Evolutionary conservation across 2,888 invertebrate species (phyloP).

Genomic region (Penaeus monodon): DNA sequence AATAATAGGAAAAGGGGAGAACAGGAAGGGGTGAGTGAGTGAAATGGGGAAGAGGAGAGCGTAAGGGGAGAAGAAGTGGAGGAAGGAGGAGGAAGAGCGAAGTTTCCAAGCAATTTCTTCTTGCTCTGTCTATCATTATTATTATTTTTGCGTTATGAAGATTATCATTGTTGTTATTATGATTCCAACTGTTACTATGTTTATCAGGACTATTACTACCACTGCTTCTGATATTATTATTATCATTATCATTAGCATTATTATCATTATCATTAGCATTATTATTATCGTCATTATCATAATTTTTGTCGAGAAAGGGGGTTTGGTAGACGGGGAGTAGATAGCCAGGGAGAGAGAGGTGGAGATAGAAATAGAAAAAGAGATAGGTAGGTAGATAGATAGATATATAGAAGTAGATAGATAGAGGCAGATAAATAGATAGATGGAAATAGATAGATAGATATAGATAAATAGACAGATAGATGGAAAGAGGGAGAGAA

Average conservation of each 20-base stretch:
- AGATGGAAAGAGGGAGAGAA: not conserved
- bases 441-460: too few relatives aligned
- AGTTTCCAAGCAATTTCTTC: not conserved
- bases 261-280: not conserved
- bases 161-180: not conserved
- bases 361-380: not conserved
- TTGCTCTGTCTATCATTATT: not conserved
- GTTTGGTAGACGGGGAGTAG: too few relatives aligned
- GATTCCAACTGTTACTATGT: not conserved
- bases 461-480: too few relatives aligned
- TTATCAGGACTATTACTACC: not conserved
- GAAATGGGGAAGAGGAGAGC: not conserved
- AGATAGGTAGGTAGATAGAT: too few relatives aligned
- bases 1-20: not conserved
- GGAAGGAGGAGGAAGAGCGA: not conserved
- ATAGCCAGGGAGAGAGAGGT: not conserved
- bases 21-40: not conserved
- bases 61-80: not conserved
- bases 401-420: too few relatives aligned
- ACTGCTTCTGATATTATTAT: not conserved
- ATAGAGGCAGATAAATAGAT: too few relatives aligned
- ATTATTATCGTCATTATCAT: not conserved
- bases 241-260: not conserved
- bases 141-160: not conserved
- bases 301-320: not conserved